phyloP scores from a whole-genome alignment of 2,888 invertebrate genomes.

The Pristionchus japonicus region DNA sequence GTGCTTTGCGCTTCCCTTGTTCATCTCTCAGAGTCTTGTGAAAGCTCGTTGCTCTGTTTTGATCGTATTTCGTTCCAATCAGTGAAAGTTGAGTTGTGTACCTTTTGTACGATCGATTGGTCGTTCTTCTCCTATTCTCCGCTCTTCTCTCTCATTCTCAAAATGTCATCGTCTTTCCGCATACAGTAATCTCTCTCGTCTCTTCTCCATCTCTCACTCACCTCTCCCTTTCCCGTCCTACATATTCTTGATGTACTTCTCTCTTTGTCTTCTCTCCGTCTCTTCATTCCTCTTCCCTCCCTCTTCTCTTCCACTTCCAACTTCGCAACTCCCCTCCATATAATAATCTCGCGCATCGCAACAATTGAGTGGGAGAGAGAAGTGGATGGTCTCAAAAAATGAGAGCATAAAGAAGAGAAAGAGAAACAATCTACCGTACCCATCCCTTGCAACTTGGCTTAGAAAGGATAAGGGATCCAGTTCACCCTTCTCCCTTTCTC shows the following conservation, averaged over 20 bases:
- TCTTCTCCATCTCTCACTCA: neutral
- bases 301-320: conserved; percentile 21
- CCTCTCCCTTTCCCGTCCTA: conserved; percentile 31
- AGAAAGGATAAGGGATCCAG: conserved; percentile 32
- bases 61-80: neutral
- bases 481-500: conserved; percentile 27
- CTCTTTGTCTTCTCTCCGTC: conserved; percentile 29
- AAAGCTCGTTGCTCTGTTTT: neutral
- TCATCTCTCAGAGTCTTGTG: neutral
- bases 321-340: conserved; percentile 45
- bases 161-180: conserved; percentile 41
- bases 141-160: conserved; percentile 30
- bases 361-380: conserved; percentile 39
- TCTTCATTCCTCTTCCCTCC: conserved; percentile 10
- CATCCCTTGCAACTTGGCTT: neutral
- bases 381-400: conserved; percentile 20
- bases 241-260: conserved; percentile 39
- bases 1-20: neutral
- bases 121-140: conserved; percentile 3
- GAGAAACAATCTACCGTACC: neutral
- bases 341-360: conserved; percentile 42
- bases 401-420: neutral
- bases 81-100: neutral
- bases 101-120: neutral
- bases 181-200: conserved; percentile 40